Percentiles rank a stretch among this genome's conserved stretches.
phyloP scores from a whole-genome alignment of 2,113 vertebrate species.

The Ranitomeya imitator region DNA sequence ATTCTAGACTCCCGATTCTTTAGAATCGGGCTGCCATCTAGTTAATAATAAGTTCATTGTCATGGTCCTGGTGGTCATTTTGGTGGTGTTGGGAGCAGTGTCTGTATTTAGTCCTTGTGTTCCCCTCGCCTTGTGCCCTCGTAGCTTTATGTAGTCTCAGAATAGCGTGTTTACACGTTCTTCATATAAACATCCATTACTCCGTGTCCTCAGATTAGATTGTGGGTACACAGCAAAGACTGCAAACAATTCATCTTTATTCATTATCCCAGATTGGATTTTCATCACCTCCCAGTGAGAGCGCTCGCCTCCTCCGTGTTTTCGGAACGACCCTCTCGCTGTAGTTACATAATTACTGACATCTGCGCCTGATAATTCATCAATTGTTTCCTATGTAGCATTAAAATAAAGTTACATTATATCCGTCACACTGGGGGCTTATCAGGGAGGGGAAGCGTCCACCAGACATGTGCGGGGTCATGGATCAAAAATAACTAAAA shows the following conservation, averaged over 20 bases:
- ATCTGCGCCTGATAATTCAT: constrained; percentile 26
- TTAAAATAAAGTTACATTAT: neutral
- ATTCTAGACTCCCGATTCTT: too few species aligned
- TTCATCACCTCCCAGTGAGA: neutral
- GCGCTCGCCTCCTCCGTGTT: neutral
- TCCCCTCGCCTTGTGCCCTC: too few species aligned
- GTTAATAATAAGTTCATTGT: too few species aligned
- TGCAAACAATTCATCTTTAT: neutral
- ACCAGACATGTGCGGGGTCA: neutral
- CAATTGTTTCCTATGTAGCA: constrained; percentile 2
- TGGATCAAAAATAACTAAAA: neutral
- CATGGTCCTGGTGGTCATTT: too few species aligned
- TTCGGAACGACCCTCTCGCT: neutral
- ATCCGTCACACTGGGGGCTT: neutral
- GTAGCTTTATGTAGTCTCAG: neutral
- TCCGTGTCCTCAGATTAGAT: neutral
- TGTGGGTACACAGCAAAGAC: neutral
- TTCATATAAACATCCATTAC: neutral
- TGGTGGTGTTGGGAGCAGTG: too few species aligned
- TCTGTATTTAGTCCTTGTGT: too few species aligned
- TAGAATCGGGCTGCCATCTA: too few species aligned
- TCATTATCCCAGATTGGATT: neutral
- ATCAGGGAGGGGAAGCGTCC: neutral
- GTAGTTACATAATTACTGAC: neutral
- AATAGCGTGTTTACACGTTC: neutral